Evolutionary conservation across 2,797 vertebrate species (phyloP).

Genomic region (Strix occidentalis): DNA sequence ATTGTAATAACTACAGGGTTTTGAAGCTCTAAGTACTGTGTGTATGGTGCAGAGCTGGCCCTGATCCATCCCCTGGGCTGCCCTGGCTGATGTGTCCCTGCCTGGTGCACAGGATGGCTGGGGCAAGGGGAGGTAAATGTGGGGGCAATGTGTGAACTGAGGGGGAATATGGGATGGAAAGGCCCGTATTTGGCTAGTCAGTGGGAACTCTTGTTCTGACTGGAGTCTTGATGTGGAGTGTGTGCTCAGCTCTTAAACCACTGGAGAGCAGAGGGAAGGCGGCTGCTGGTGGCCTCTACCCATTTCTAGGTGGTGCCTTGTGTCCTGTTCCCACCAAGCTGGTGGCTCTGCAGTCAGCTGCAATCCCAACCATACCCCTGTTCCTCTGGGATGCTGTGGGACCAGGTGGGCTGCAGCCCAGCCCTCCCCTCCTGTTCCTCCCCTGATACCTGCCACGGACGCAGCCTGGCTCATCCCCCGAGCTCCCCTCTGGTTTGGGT

Average conservation of each 20-base stretch:
- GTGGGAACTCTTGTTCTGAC: not conserved
- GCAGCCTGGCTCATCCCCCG: rapidly evolving
- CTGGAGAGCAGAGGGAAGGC: not conserved
- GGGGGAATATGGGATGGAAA: not conserved
- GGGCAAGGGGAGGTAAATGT: not conserved
- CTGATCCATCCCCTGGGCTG: constrained; percentile 32
- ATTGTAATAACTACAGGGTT: constrained; percentile 58
- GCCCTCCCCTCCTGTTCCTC: not conserved
- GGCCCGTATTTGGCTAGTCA: not conserved
- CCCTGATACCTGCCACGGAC: rapidly evolving
- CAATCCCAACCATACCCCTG: rapidly evolving
- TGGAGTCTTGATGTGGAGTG: not conserved
- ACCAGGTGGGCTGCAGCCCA: not conserved
- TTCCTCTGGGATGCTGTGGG: not conserved
- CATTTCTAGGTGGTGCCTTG: not conserved
- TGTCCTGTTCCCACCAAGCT: not conserved
- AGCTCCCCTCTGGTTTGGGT: not conserved
- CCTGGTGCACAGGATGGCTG: rapidly evolving
- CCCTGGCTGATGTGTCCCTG: not conserved
- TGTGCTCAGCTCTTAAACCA: not conserved
- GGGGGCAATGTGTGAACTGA: not conserved
- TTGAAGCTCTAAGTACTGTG: constrained; percentile 16
- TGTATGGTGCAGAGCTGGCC: constrained; percentile 31
- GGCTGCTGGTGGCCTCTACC: not conserved
- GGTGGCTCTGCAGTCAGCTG: not conserved